Conservation (phyloP, 2,797 vertebrate genomes). For the Enteromius fasciolatus region DNA sequence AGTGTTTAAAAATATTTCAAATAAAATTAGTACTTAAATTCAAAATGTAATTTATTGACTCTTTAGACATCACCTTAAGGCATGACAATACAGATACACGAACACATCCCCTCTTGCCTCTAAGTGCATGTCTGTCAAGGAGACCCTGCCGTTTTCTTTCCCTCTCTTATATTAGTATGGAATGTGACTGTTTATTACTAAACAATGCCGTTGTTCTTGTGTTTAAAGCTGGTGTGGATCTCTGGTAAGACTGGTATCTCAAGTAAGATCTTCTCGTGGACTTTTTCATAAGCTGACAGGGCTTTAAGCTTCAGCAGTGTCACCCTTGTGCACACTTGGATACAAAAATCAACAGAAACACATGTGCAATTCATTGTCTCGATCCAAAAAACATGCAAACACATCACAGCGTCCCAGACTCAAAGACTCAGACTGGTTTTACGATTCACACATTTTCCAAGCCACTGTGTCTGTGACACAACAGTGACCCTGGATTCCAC, state of each 20-base stretch:
- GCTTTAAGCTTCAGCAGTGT: conserved; percentile 48
- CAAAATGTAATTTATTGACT: not conserved
- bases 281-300: conserved; percentile 8
- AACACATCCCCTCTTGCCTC: conserved; percentile 26
- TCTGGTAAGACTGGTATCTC: conserved; percentile 15
- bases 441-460: not conserved
- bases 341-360: conserved; percentile 30
- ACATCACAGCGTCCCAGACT: conserved; percentile 46
- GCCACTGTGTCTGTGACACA: conserved; percentile 31
- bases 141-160: not conserved
- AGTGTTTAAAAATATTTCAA: not conserved
- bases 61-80: not conserved
- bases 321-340: conserved; percentile 40
- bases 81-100: not conserved
- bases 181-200: conserved; percentile 27
- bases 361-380: conserved; percentile 55
- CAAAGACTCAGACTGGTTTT: conserved; percentile 26
- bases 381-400: conserved; percentile 46
- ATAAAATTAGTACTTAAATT: not conserved
- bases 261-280: not conserved
- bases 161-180: conserved; percentile 15
- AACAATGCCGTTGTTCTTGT: not conserved
- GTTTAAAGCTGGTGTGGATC: conserved; percentile 1
- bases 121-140: conserved; percentile 29
- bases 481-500: conserved; percentile 26